Base-by-base conservation (phyloP, 2,888 invertebrate species). In the Drosophila yooni region DNA sequence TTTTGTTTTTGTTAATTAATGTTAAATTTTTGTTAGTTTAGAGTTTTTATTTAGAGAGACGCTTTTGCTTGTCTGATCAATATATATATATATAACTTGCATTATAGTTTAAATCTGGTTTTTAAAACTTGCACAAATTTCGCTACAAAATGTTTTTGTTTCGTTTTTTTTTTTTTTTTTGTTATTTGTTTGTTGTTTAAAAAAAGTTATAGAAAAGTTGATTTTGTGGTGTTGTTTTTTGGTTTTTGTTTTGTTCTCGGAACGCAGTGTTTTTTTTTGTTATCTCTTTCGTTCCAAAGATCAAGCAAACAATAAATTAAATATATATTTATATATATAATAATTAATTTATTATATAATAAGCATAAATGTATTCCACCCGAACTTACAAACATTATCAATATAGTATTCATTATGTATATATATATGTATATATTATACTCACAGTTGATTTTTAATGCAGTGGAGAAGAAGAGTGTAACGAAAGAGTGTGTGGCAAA, bases 161-260 rank as follows among this genome's bases (percentile, higher is more conserved):
- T 25, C 1, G 21, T 46, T 13, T 36, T 46, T 46, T 46, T 21
- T 38, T n/a, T n/a, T 40, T 43, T 43, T 21, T 2, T 43, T 43
- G n/a, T 10, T 40, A 40, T 40, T 40, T 40, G 21, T 56, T 31
- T 50, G 60, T 83, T 76, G 74, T 83, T 89, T 87, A 73, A 89
- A 89, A 89, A 86, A 91, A 89, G 90, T 89, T 91, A 91, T 91
- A 88, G 86, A 91, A 86, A 86, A 86, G 91, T 86, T 83, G 73
- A 75, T 79, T 76, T 62, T 53, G 81, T 88, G 84, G 89, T 83
- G 83, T 83, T 79, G 40, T 52, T 48, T 38, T 72, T 66, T 25
- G 27, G 13, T 40, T 76, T 67, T 81, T 66, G 18, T 43, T 70
- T 70, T 83, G 43, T 78, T 65, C 70, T 72, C 52, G 51, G 66